Evolutionary conservation across 2,797 vertebrate genomes (phyloP).

Genomic region (Clarias platycephalus): DNA sequence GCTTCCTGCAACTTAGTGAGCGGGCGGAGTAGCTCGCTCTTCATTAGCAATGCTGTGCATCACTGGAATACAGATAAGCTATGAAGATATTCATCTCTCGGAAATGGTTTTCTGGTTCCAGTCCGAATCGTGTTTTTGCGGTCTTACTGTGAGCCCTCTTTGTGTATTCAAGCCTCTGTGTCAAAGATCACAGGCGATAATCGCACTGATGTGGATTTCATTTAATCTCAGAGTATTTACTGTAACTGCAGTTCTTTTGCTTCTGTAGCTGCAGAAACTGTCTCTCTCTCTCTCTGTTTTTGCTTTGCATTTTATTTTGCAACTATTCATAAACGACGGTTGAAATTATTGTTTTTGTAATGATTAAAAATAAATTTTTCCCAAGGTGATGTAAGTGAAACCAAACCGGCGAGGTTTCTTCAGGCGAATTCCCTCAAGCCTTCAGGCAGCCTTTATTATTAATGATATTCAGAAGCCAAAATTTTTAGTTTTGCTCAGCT

Average conservation of each 20-base stretch:
- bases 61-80: conserved; percentile 76
- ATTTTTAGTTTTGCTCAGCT: conserved; percentile 81
- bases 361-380: conserved; percentile 63
- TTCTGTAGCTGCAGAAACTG: not conserved
- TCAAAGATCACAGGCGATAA: conserved; percentile 74
- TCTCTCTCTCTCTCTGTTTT: too few relatives aligned
- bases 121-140: conserved; percentile 67
- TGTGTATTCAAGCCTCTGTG: conserved; percentile 56
- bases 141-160: conserved; percentile 73
- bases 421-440: conserved; percentile 64
- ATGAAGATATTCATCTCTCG: conserved; percentile 73
- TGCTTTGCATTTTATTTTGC: conserved; percentile 54
- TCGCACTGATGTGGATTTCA: conserved; percentile 78
- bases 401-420: conserved; percentile 64
- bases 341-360: conserved; percentile 69
- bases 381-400: conserved; percentile 70
- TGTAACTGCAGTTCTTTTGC: conserved; percentile 72
- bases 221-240: conserved; percentile 73
- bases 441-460: conserved; percentile 76
- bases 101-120: conserved; percentile 5
- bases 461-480: conserved; percentile 80
- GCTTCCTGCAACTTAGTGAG: not conserved
- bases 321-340: conserved; percentile 62
- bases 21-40: conserved; percentile 67
- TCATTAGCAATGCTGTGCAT: conserved; percentile 70